Conservation (phyloP, 2,797 vertebrate species). For the Heliangelus exortis region DNA sequence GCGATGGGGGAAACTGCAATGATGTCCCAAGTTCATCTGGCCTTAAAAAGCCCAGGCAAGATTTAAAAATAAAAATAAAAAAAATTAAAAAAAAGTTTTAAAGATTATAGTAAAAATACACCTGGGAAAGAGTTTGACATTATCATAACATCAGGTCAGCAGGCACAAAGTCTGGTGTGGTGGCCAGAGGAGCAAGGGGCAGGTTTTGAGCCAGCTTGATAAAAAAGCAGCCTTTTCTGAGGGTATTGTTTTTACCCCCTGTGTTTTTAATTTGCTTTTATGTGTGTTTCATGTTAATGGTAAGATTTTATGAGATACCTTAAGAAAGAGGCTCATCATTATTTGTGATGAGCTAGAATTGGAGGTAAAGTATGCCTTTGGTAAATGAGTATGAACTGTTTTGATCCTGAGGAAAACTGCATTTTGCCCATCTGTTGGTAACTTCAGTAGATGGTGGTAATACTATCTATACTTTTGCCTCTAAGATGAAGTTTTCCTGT, state of each 20-base stretch:
- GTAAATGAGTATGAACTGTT: not conserved
- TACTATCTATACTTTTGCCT: not conserved
- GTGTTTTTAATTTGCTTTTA: not conserved
- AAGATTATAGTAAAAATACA: rapidly evolving
- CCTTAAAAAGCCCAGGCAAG: not conserved
- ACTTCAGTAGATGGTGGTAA: not conserved
- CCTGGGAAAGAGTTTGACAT: rapidly evolving
- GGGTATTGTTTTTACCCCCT: not conserved
- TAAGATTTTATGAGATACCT: not conserved
- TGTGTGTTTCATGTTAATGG: not conserved
- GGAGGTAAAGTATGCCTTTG: not conserved
- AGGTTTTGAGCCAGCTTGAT: not conserved
- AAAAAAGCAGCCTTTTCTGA: not conserved
- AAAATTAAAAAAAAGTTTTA: too few relatives aligned
- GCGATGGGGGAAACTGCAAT: rapidly evolving
- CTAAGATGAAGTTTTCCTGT: not conserved
- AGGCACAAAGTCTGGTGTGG: not conserved
- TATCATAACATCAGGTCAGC: not conserved
- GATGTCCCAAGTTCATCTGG: rapidly evolving
- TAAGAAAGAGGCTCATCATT: rapidly evolving
- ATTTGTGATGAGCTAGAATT: not conserved
- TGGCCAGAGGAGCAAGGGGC: not conserved
- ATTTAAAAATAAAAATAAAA: not conserved
- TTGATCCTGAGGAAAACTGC: not conserved
- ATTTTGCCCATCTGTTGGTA: not conserved